Conservation (phyloP, 2,113 vertebrate genomes). For the Euleptes europaea region DNA sequence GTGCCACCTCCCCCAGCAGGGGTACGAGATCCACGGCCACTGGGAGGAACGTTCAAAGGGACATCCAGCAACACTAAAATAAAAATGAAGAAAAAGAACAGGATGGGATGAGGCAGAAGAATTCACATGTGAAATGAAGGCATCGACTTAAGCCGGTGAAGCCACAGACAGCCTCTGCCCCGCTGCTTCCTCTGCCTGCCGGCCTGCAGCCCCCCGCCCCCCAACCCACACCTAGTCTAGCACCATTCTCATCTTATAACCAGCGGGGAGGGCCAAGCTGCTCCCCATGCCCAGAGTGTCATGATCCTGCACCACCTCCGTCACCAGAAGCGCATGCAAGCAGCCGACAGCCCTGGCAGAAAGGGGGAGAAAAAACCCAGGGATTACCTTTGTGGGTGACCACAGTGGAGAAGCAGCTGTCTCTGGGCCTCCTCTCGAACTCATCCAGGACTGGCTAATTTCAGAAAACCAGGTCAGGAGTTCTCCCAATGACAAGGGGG, state of each 20-base stretch:
- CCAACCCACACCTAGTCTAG: rapidly evolving
- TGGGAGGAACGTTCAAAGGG: conserved; percentile 60
- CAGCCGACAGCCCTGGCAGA: rapidly evolving
- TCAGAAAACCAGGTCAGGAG: conserved; percentile 55
- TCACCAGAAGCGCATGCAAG: rapidly evolving
- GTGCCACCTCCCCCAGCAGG: conserved; percentile 15
- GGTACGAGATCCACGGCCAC: conserved; percentile 37
- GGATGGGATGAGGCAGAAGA: conserved; percentile 61
- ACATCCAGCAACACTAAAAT: conserved; percentile 70
- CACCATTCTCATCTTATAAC: background rate
- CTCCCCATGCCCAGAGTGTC: background rate
- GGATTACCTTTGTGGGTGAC: conserved; percentile 17
- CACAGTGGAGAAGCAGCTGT: background rate
- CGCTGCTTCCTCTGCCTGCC: background rate
- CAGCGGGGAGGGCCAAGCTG: background rate
- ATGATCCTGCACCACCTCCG: background rate
- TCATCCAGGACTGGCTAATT: conserved; percentile 22
- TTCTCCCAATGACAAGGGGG: conserved; percentile 21
- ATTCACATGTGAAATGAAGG: conserved; percentile 13
- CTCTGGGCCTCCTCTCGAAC: background rate
- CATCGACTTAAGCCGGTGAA: background rate
- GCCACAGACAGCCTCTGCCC: background rate
- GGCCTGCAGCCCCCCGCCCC: background rate
- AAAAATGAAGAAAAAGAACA: conserved; percentile 58
- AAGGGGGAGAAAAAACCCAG: rapidly evolving